Conservation (phyloP, 1,140 invertebrate species). For the Calliphora vicina region DNA sequence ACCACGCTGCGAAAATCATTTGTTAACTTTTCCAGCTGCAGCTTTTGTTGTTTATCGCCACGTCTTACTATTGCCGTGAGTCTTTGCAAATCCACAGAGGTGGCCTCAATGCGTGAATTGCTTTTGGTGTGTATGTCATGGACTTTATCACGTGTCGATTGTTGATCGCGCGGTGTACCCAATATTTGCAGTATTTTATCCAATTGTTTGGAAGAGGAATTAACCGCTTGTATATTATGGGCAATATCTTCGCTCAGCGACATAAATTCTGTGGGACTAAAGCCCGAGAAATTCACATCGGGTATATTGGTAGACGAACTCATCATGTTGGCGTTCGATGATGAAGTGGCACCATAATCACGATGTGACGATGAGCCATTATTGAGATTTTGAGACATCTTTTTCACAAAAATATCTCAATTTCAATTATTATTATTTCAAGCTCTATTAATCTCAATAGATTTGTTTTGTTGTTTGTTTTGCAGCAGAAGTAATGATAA, state of each 20-base stretch:
- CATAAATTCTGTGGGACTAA: constrained; percentile 78
- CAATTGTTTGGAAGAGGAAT: constrained; percentile 73
- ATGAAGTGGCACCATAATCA: constrained; percentile 65
- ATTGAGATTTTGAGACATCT: constrained; percentile 40
- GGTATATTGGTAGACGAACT: constrained; percentile 63
- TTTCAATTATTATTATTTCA: too few species aligned
- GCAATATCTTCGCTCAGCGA: constrained; percentile 78
- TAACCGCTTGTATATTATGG: constrained; percentile 80
- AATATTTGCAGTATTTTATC: constrained; percentile 79
- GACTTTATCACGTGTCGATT: constrained; percentile 61
- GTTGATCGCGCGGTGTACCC: constrained; percentile 78
- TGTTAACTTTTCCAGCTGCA: constrained; percentile 83
- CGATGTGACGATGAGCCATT: constrained; percentile 47
- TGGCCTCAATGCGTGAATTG: constrained; percentile 77
- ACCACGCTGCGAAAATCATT: constrained; percentile 82
- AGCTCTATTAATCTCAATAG: background rate
- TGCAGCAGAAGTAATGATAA: background rate
- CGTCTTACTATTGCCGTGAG: constrained; percentile 72
- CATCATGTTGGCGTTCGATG: constrained; percentile 44
- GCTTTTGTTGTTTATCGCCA: constrained; percentile 79
- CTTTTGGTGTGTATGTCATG: constrained; percentile 81
- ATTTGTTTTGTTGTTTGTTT: background rate
- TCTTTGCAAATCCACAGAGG: constrained; percentile 75
- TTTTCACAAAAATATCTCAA: background rate
- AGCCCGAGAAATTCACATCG: constrained; percentile 71